These are phyloP conservation scores for Clarias fuscus DNA, from an alignment of 2,797 vertebrate genomes.

Conservation along the genomic window DNA sequence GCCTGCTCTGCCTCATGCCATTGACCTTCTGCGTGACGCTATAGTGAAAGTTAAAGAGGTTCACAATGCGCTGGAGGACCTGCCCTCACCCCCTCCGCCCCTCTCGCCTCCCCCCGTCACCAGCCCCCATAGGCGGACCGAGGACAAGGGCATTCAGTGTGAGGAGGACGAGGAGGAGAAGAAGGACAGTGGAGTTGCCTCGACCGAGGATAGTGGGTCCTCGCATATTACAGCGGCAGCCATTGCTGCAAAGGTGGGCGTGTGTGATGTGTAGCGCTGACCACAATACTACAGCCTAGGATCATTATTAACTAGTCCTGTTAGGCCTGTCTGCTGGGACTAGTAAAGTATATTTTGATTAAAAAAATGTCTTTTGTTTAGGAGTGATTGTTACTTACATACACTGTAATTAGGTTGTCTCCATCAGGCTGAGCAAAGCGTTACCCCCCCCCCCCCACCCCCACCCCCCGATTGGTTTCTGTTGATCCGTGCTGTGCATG, in stretches of 20 bases:
- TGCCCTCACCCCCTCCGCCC: constrained; percentile 89
- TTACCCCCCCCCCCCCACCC: neutral
- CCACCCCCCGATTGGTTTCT: neutral
- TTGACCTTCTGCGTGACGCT: constrained; percentile 95
- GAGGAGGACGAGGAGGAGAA: constrained; percentile 93
- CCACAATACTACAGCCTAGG: neutral
- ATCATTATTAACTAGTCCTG: neutral
- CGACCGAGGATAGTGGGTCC: constrained; percentile 84
- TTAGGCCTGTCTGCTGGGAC: neutral
- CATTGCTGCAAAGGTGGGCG: constrained; percentile 91
- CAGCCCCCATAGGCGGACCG: constrained; percentile 86
- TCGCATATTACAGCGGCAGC: constrained; percentile 92
- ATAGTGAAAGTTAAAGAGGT: constrained; percentile 91
- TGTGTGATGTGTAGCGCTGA: neutral
- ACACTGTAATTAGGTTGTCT: neutral
- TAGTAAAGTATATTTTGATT: neutral
- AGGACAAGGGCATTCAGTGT: constrained; percentile 92
- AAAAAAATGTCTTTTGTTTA: neutral
- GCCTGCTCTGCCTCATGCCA: constrained; percentile 97
- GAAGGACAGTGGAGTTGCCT: constrained; percentile 86
- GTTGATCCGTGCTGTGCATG: constrained; percentile 22
- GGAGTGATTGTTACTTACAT: neutral
- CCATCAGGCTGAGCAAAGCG: neutral
- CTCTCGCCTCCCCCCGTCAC: constrained; percentile 84
- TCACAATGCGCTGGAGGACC: constrained; percentile 92